These are phyloP conservation scores for Gymnobelideus leadbeateri DNA, from an alignment of 2,113 vertebrate genomes.

Conservation along the genomic window DNA sequence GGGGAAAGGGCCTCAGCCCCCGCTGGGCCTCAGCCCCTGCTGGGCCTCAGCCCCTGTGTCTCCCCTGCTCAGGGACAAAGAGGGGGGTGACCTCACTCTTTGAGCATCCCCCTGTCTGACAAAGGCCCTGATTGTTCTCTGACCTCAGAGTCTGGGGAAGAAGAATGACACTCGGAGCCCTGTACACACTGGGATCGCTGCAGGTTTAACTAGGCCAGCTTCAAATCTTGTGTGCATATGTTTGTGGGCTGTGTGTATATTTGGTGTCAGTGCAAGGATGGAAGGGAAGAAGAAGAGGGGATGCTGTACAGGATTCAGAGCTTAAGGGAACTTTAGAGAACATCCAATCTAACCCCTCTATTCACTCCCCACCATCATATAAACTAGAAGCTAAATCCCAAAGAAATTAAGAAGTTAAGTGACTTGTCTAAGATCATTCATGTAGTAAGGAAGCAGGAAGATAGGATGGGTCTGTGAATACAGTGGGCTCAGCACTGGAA, in stretches of 20 bases:
- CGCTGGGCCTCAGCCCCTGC: slow-evolving; percentile 28
- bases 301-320: background rate
- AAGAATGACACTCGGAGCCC: slow-evolving; percentile 57
- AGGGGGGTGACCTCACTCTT: slow-evolving; percentile 76
- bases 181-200: slow-evolving; percentile 20
- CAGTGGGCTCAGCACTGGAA: background rate
- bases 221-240: background rate
- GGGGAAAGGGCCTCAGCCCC: background rate
- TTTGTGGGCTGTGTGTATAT: background rate
- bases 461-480: background rate
- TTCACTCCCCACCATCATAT: background rate
- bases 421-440: background rate
- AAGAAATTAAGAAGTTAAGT: background rate
- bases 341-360: background rate
- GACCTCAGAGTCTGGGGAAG: slow-evolving; percentile 52
- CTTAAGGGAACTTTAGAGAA: background rate
- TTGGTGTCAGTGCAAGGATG: background rate
- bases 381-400: background rate
- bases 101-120: slow-evolving; percentile 72
- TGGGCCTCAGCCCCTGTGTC: slow-evolving; percentile 56
- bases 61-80: slow-evolving; percentile 71
- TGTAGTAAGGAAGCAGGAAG: background rate
- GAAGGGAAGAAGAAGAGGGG: background rate
- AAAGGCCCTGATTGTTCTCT: slow-evolving; percentile 69
- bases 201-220: background rate